Percentiles rank a stretch among this genome's conserved stretches.
Evolutionary conservation across 2,113 vertebrate species (phyloP).

Genomic region (Ornithorhynchus anatinus): DNA sequence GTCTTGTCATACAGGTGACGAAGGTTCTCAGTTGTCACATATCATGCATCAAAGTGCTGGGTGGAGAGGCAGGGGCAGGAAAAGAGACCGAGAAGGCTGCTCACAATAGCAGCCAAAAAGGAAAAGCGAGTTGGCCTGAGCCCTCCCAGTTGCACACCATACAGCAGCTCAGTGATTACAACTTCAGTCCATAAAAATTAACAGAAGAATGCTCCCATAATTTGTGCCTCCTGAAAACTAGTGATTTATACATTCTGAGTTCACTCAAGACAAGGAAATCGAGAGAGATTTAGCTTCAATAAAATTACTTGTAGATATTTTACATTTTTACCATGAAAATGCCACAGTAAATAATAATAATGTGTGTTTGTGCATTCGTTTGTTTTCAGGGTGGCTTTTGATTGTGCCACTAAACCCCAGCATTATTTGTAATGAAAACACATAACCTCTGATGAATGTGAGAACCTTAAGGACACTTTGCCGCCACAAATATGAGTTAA

Average conservation of each 20-base stretch:
- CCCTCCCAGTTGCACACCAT: neutral
- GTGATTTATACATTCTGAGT: constrained; percentile 1
- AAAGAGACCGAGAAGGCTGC: too few species aligned
- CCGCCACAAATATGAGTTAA: neutral
- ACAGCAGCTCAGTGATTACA: neutral
- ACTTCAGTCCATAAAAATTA: constrained; percentile 18
- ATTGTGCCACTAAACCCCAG: neutral
- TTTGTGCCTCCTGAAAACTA: constrained; percentile 8
- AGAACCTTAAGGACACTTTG: constrained; percentile 4
- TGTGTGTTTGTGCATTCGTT: constrained; percentile 23
- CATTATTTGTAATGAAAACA: constrained; percentile 13
- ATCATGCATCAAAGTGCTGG: neutral
- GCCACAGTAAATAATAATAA: constrained; percentile 38
- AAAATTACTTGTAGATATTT: constrained; percentile 47
- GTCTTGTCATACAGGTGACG: too few species aligned
- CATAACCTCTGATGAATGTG: neutral
- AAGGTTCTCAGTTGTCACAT: neutral
- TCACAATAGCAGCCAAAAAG: neutral
- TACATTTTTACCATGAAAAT: constrained; percentile 43
- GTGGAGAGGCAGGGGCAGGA: neutral
- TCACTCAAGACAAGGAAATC: constrained; percentile 29
- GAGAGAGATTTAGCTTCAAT: constrained; percentile 40
- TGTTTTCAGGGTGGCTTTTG: constrained; percentile 14
- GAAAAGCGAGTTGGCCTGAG: neutral
- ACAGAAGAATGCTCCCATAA: neutral